Conservation (phyloP, 1,140 invertebrate genomes). For the Brachionus manjavacas region DNA sequence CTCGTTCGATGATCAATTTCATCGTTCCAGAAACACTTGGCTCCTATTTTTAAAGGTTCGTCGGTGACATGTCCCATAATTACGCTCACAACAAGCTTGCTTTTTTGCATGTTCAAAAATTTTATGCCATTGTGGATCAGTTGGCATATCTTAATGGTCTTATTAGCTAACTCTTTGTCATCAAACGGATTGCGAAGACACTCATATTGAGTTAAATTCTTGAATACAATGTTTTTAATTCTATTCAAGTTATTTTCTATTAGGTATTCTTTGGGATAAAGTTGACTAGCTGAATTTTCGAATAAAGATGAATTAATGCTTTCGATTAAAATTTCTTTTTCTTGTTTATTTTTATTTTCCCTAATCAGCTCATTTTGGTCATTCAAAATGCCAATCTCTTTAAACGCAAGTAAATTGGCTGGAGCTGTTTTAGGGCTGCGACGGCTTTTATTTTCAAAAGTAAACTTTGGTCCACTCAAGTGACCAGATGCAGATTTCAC, state of each 20-base stretch:
- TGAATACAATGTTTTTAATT: not conserved
- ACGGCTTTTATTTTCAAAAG: not conserved
- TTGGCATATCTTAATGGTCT: not conserved
- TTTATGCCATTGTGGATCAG: not conserved
- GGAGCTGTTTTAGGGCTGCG: not conserved
- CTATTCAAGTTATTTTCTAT: not conserved
- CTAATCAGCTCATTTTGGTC: not conserved
- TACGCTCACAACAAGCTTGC: not conserved
- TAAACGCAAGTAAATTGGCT: not conserved
- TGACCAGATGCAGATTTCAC: not conserved
- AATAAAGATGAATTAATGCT: not conserved
- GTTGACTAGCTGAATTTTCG: not conserved
- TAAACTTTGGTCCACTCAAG: not conserved
- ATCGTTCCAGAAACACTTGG: not conserved
- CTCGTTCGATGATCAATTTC: not conserved
- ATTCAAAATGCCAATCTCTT: not conserved
- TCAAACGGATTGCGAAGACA: not conserved
- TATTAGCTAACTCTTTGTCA: not conserved
- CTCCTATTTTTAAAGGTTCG: not conserved
- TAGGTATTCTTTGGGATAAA: not conserved
- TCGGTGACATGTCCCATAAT: not conserved
- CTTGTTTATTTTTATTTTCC: not conserved
- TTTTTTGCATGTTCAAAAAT: not conserved
- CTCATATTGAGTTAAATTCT: not conserved
- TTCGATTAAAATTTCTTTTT: not conserved